A percentile compares a stretch with the other conserved stretches of the same genome.
phyloP scores from a whole-genome alignment of 2,888 invertebrate genomes.

The Dendrolimus houi region DNA sequence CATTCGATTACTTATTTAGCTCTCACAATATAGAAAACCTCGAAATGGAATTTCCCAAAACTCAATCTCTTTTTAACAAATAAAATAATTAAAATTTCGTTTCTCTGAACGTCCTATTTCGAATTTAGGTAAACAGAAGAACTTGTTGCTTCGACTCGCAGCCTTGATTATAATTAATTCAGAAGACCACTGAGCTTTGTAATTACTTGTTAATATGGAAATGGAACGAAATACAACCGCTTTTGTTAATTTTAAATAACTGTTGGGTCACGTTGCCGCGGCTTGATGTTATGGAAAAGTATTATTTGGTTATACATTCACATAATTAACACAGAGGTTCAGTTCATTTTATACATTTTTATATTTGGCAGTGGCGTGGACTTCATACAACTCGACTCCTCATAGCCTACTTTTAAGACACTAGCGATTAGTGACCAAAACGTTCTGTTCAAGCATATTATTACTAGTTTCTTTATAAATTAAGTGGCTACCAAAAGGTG shows the following conservation, averaged over 20 bases:
- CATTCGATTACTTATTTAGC: not conserved
- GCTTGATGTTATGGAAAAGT: not conserved
- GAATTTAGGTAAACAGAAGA: conserved; percentile 16
- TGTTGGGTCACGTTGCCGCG: conserved; percentile 3
- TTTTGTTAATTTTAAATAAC: not conserved
- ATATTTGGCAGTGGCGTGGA: no score
- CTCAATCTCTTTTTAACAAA: not conserved
- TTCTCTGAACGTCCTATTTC: conserved; percentile 15
- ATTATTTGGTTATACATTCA: not conserved
- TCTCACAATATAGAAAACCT: not conserved
- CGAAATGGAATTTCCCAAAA: not conserved
- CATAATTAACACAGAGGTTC: no score
- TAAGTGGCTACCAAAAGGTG: no score
- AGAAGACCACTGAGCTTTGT: conserved; percentile 8
- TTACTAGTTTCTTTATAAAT: no score
- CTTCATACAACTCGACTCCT: no score
- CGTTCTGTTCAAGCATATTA: no score
- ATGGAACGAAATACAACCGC: not conserved
- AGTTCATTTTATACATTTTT: no score
- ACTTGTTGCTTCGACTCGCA: conserved; percentile 21
- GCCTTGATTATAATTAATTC: conserved; percentile 17
- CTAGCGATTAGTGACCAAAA: no score
- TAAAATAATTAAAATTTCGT: not conserved
- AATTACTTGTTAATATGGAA: not conserved
- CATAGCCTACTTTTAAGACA: no score